phyloP scores from a whole-genome alignment of 2,113 vertebrate species.

The Plotosus lineatus region DNA sequence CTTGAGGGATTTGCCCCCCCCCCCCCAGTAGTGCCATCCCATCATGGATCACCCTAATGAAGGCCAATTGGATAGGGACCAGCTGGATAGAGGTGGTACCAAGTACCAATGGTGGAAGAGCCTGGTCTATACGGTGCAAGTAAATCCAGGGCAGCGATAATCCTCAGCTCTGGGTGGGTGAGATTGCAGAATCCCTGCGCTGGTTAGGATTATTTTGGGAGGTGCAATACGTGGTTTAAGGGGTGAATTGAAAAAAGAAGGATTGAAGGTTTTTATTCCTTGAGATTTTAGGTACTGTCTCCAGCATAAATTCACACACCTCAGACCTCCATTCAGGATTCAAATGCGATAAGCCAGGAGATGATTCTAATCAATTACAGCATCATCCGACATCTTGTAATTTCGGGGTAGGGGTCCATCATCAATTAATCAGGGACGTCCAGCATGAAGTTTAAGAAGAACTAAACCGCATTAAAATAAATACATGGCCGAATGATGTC shows the following conservation, averaged over 20 bases:
- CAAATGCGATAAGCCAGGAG: background rate
- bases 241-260: conserved; percentile 39
- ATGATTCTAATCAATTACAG: conserved; percentile 16
- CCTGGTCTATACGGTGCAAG: conserved; percentile 42
- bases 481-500: too few species aligned
- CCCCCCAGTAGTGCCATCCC: conserved; percentile 38
- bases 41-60: conserved; percentile 66
- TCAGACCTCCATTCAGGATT: conserved; percentile 27
- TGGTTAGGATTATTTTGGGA: conserved; percentile 43
- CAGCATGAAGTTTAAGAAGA: background rate
- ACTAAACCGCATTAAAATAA: background rate
- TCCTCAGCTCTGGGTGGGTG: conserved; percentile 47
- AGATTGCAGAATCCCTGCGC: conserved; percentile 52
- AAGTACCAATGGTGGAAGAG: conserved; percentile 48
- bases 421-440: background rate
- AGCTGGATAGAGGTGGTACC: conserved; percentile 48
- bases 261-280: conserved; percentile 33
- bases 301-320: conserved; percentile 29
- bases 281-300: conserved; percentile 48
- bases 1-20: conserved; percentile 61
- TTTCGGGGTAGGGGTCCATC: background rate
- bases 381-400: background rate
- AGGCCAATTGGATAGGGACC: conserved; percentile 60
- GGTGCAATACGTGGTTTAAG: conserved; percentile 43
- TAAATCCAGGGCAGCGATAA: conserved; percentile 44